Evolutionary conservation across 2,797 vertebrate species (phyloP).

Genomic region (Choloepus didactylus): DNA sequence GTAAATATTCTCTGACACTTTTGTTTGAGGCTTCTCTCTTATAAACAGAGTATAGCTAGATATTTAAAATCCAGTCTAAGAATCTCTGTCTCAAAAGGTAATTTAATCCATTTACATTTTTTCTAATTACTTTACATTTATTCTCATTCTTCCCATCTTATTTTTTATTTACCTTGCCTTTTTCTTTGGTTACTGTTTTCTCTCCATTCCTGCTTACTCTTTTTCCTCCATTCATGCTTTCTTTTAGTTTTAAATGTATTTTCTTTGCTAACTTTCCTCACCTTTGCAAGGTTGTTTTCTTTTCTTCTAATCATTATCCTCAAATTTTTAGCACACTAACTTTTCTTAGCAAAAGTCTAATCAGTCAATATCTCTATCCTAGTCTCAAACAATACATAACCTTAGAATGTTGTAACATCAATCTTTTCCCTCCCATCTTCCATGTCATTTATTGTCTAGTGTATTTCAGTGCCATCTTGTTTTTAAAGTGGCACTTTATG

Average conservation of each 20-base stretch:
- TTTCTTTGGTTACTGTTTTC: not conserved
- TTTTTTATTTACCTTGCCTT: constrained; percentile 26
- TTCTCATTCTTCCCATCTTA: constrained; percentile 11
- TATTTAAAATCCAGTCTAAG: constrained; percentile 28
- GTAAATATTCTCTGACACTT: not conserved
- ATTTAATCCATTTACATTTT: not conserved
- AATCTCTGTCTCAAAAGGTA: not conserved
- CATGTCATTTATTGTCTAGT: not conserved
- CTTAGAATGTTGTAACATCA: not conserved
- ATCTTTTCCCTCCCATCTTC: not conserved
- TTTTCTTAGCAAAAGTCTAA: not conserved
- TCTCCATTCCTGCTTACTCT: not conserved
- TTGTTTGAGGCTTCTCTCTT: constrained; percentile 1
- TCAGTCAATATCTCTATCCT: not conserved
- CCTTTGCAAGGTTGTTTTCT: not conserved
- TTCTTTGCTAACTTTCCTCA: not conserved
- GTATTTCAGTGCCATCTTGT: constrained; percentile 16
- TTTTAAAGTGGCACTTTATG: not conserved
- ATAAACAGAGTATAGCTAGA: not conserved
- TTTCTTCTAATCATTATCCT: constrained; percentile 1
- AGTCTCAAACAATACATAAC: not conserved
- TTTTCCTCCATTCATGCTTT: not conserved
- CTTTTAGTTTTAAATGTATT: constrained; percentile 14
- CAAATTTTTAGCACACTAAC: not conserved
- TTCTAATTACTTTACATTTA: constrained; percentile 16